Conservation (phyloP, 1,140 invertebrate genomes). For the Hylaeus anthracinus region DNA sequence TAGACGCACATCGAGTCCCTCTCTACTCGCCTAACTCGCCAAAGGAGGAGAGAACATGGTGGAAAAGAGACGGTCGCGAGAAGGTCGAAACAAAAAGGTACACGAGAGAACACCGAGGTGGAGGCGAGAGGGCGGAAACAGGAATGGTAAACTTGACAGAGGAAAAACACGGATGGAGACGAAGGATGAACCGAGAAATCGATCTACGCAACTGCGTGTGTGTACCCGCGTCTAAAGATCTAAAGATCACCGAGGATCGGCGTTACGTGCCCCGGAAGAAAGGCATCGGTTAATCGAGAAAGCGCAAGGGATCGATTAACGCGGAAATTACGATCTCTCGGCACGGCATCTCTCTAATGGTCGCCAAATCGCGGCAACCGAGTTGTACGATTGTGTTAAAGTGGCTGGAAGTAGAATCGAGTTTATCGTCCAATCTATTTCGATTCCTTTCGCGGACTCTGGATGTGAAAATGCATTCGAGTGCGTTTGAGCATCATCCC, state of each 20-base stretch:
- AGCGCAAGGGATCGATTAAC: neutral
- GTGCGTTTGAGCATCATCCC: too few relatives aligned
- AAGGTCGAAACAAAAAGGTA: constrained; percentile 8
- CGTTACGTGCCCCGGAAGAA: too few relatives aligned
- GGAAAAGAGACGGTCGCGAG: neutral
- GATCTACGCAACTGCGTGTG: constrained; percentile 4
- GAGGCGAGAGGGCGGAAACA: neutral
- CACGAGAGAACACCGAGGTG: neutral
- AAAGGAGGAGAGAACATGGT: neutral
- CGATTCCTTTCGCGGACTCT: too few relatives aligned
- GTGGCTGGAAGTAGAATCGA: too few relatives aligned
- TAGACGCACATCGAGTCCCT: neutral
- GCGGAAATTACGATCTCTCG: neutral
- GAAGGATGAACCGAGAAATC: neutral
- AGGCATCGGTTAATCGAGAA: too few relatives aligned
- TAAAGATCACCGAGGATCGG: neutral
- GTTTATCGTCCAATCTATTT: too few relatives aligned
- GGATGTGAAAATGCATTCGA: too few relatives aligned
- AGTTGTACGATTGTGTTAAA: too few relatives aligned
- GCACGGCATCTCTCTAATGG: neutral
- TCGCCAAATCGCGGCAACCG: too few relatives aligned
- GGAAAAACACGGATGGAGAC: neutral
- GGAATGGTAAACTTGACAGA: neutral
- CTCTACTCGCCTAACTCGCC: neutral
- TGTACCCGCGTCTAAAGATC: neutral